phyloP scores from a whole-genome alignment of 2,888 invertebrate genomes.

The Operophtera brumata region DNA sequence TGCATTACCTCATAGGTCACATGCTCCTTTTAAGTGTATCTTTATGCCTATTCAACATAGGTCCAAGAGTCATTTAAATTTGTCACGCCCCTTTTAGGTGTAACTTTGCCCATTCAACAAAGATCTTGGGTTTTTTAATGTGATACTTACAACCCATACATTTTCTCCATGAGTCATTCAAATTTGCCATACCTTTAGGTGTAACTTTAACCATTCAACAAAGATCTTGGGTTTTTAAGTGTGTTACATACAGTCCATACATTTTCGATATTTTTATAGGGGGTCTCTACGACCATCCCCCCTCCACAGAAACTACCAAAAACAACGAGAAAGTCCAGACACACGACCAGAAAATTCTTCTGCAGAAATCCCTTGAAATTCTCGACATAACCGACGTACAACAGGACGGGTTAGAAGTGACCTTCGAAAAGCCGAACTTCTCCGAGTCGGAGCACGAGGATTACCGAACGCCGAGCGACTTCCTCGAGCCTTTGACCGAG shows the following conservation, averaged over 20 bases:
- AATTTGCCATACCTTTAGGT: no score
- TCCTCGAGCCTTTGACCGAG: slow-evolving; percentile 63
- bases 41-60: no score
- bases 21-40: not conserved
- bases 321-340: slow-evolving; percentile 58
- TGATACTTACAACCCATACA: no score
- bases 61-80: no score
- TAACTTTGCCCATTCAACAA: no score
- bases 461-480: slow-evolving; percentile 65
- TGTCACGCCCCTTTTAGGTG: no score
- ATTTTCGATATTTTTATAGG: slow-evolving; percentile 1
- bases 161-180: no score
- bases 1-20: no score
- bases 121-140: no score
- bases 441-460: slow-evolving; percentile 60
- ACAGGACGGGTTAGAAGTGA: slow-evolving; percentile 50
- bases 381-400: slow-evolving; percentile 54
- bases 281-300: slow-evolving; percentile 14
- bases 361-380: slow-evolving; percentile 62
- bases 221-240: no score
- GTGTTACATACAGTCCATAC: no score
- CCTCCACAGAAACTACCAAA: slow-evolving; percentile 39
- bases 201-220: no score
- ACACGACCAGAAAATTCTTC: slow-evolving; percentile 42
- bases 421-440: slow-evolving; percentile 62